Percentiles rank a stretch among this genome's conserved stretches.
Evolutionary conservation across 2,113 vertebrate species (phyloP).

Genomic region (Grallaria varia): DNA sequence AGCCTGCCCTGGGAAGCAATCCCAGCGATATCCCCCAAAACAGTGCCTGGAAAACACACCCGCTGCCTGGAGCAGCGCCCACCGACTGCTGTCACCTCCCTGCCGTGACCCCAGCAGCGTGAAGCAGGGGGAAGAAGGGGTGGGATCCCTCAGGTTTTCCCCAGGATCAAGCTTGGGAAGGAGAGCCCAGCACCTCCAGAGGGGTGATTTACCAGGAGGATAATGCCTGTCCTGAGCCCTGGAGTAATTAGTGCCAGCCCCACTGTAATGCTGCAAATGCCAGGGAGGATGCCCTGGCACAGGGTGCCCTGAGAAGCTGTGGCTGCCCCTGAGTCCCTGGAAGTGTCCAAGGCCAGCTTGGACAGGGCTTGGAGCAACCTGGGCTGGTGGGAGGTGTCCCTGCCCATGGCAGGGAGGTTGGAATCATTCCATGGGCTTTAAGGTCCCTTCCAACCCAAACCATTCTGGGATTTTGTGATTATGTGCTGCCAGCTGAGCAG

Average conservation of each 20-base stretch:
- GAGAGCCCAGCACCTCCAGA: background rate
- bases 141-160: background rate
- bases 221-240: rapidly evolving
- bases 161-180: background rate
- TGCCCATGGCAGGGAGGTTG: background rate
- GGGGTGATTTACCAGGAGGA: background rate
- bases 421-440: background rate
- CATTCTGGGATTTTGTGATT: background rate
- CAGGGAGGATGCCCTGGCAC: background rate
- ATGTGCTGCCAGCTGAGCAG: rapidly evolving
- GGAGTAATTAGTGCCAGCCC: background rate
- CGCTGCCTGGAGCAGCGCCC: background rate
- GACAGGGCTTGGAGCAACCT: rapidly evolving
- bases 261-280: background rate
- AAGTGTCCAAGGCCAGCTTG: rapidly evolving
- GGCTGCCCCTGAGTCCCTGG: background rate
- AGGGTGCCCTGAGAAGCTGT: background rate
- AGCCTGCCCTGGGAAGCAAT: background rate
- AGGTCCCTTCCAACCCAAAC: background rate
- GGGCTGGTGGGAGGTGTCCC: rapidly evolving
- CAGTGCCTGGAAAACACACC: background rate
- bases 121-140: rapidly evolving
- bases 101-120: rapidly evolving
- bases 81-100: background rate
- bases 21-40: rapidly evolving